Conservation (phyloP, 2,113 vertebrate species). For the human (Homo sapiens) region DNA sequence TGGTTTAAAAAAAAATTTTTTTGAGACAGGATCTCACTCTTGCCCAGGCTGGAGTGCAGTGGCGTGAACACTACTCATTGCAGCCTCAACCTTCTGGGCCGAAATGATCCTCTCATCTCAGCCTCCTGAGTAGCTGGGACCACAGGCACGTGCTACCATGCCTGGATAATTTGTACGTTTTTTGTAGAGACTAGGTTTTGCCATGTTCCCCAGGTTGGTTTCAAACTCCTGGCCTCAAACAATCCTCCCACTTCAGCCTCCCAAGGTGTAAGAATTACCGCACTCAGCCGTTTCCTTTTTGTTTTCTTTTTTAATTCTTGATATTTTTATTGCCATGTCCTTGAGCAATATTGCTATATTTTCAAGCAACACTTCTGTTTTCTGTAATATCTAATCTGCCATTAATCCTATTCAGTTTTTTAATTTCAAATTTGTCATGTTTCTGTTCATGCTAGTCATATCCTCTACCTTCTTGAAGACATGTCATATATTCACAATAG, state of each 20-base stretch:
- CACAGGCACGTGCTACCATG: not conserved
- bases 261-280: not conserved
- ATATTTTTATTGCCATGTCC: not conserved
- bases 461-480: not conserved
- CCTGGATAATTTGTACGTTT: not conserved
- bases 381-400: no score
- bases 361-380: no score
- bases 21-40: no score
- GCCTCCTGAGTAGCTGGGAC: not conserved
- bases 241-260: not conserved
- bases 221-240: not conserved
- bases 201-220: not conserved
- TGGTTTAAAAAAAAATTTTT: no score
- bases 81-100: not conserved
- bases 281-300: no score
- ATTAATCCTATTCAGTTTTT: not conserved
- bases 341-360: not conserved
- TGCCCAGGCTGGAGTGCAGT: not conserved
- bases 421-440: not conserved
- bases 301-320: not conserved
- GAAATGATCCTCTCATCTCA: not conserved
- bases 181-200: not conserved
- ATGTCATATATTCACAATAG: rapidly evolving
- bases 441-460: not conserved
- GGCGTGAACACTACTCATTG: not conserved